Evolutionary conservation across 2,888 invertebrate species (phyloP).

Genomic region (Fragum sueziense): DNA sequence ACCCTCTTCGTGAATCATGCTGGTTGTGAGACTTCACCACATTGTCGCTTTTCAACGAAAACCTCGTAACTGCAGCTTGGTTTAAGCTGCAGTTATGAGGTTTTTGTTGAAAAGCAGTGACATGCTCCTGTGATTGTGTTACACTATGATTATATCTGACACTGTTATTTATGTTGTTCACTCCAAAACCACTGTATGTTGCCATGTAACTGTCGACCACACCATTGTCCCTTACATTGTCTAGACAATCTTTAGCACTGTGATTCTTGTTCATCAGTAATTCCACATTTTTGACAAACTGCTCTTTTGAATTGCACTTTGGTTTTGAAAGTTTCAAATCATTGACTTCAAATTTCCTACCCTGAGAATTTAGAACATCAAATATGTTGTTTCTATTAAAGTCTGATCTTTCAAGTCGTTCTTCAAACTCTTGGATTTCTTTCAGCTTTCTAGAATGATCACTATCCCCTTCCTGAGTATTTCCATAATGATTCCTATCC

Average conservation of each 20-base stretch:
- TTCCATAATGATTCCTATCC: background rate
- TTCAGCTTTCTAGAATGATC: constrained; percentile 25
- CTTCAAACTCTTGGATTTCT: constrained; percentile 56
- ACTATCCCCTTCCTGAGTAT: constrained; percentile 19
- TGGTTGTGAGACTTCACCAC: background rate
- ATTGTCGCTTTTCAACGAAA: background rate
- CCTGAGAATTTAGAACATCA: constrained; percentile 3
- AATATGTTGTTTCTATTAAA: constrained; percentile 30
- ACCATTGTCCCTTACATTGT: background rate
- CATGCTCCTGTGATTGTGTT: too few species aligned
- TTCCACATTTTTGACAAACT: constrained; percentile 16
- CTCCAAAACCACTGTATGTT: background rate
- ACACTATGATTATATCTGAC: too few species aligned
- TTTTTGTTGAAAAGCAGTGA: too few species aligned
- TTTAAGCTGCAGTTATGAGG: too few species aligned
- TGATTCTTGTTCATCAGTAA: constrained; percentile 32
- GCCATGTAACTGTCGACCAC: background rate
- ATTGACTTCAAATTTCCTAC: background rate
- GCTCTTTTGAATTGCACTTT: constrained; percentile 9
- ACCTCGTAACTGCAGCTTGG: too few species aligned
- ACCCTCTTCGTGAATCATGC: background rate
- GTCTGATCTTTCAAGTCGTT: constrained; percentile 32
- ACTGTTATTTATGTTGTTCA: background rate
- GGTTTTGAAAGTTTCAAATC: background rate
- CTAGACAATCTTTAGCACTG: background rate